Evolutionary conservation across 2,888 invertebrate genomes (phyloP), one percentile per base, ranked within the genome.

Genomic region (Acrobasis consociella): DNA sequence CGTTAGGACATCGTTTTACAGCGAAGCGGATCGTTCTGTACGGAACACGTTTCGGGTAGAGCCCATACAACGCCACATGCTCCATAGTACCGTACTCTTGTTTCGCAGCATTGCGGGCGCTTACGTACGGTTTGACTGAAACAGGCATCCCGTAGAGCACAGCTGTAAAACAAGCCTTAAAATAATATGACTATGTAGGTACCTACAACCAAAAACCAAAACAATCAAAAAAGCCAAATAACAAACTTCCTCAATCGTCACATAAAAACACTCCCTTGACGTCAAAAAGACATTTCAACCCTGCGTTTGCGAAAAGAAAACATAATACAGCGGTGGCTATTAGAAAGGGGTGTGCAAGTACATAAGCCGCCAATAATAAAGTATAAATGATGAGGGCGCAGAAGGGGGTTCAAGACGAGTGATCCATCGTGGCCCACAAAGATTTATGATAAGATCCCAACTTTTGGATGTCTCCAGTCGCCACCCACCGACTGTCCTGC

Each of bases 381-480:
- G 80, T 81, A 82, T 78, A 83, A 83, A 81, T 80, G 78, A 82
- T 79, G 80, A 76, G 74, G 77, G 75, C 70, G 69, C 62, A 65
- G 70, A 72, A 76, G 73, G 75, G 75, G 73, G 71, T 71, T 69
- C 67, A 65, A 64, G 68, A 63, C 60, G 69, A 72, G 74, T 82
- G 81, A 83, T 83, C 80, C 80, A 80, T 84, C 74, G 75, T 76
- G 77, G 76, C 72, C 71, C 75, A 65, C 67, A 61, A 78, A 85
- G 85, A 88, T 88, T 87, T 87, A 88, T 86, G 82, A 82, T 77
- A 78, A 80, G 78, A 80, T 74, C 75, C 77, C 75, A 86, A 85
- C 82, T 85, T 85, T 78, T 73, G 80, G 81, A 81, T 81, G 82
- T 82, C 77, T 74, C 79, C 83, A 77, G 82, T 82, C 77, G 74